phyloP scores from a whole-genome alignment of 1,140 invertebrate genomes.

The Meloidogyne exigua region DNA sequence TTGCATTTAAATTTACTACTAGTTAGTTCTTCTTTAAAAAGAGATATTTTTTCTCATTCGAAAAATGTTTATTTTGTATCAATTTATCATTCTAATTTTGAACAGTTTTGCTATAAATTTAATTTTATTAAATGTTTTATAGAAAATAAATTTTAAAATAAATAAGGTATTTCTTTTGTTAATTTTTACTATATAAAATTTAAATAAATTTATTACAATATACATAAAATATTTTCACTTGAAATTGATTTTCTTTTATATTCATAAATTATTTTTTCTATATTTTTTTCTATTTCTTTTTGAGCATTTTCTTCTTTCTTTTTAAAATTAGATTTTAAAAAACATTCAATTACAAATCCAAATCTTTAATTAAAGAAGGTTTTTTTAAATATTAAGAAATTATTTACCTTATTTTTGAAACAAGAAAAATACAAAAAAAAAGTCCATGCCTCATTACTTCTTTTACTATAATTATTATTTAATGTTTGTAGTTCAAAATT shows the following conservation, averaged over 20 bases:
- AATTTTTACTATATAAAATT: too few relatives aligned
- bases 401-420: neutral
- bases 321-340: neutral
- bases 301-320: neutral
- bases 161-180: neutral
- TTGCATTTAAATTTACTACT: neutral
- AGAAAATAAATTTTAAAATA: neutral
- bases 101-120: neutral
- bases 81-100: conserved; percentile 3
- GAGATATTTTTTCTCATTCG: neutral
- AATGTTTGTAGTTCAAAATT: neutral
- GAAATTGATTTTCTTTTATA: neutral
- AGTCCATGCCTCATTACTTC: neutral
- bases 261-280: neutral
- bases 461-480: neutral
- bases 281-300: neutral
- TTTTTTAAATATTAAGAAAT: neutral
- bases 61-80: too few relatives aligned
- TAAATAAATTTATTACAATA: too few relatives aligned
- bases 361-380: neutral
- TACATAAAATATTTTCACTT: neutral
- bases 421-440: neutral
- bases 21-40: neutral
- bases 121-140: neutral
- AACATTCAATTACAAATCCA: conserved; percentile 2